These are phyloP conservation scores for Polyploca ridens DNA, from an alignment of 2,888 invertebrate species.

Conservation along the genomic window DNA sequence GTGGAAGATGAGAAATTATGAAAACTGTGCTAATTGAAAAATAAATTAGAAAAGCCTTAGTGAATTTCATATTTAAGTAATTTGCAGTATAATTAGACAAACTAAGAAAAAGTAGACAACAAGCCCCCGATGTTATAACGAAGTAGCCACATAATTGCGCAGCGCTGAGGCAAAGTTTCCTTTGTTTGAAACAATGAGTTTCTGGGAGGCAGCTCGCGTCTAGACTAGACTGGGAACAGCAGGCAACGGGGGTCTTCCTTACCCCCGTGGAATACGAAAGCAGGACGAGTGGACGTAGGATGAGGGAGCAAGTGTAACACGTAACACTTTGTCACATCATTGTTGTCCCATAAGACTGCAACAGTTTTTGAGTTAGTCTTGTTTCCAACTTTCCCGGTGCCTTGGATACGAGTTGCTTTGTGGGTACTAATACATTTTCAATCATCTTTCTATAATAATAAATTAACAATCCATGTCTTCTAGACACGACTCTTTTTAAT, in stretches of 20 bases:
- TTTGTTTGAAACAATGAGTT: conserved; percentile 58
- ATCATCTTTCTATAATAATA: neutral
- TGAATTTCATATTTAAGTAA: neutral
- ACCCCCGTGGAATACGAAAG: conserved; percentile 47
- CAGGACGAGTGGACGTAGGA: conserved; percentile 33
- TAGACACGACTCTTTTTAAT: too few relatives aligned
- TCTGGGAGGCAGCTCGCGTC: conserved; percentile 45
- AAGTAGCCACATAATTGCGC: conserved; percentile 45
- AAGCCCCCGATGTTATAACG: conserved; percentile 38
- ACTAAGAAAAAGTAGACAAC: conserved; percentile 29
- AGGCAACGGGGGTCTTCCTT: conserved; percentile 36
- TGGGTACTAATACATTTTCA: neutral
- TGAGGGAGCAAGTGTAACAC: conserved; percentile 21
- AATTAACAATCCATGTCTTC: too few relatives aligned
- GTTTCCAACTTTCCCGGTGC: neutral
- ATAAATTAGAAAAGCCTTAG: neutral
- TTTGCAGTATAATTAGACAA: conserved; percentile 23
- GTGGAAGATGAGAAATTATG: neutral
- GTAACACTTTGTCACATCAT: conserved; percentile 38
- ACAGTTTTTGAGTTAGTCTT: neutral
- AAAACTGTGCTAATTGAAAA: neutral
- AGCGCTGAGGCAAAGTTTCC: conserved; percentile 40
- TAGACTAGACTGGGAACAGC: conserved; percentile 40
- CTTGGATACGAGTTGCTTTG: neutral
- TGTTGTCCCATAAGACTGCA: conserved; percentile 19